A percentile compares a stretch with the other conserved stretches of the same genome.
phyloP scores from a whole-genome alignment of 53 echinoderm and acorn worm species.

The Holothuria leucospilota region DNA sequence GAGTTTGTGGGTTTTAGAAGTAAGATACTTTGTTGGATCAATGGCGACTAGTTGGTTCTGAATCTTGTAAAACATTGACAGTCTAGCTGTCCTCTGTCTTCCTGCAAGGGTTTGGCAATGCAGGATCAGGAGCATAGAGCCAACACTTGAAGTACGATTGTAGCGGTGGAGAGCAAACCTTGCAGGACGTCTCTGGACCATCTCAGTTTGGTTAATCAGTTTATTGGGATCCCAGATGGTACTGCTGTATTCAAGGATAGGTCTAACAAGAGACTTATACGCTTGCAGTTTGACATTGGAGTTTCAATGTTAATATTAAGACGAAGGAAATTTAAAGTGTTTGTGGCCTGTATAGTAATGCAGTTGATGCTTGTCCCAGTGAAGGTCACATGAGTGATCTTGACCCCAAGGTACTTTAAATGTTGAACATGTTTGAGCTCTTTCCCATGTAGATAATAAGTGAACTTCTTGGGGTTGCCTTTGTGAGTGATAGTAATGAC shows the following conservation, averaged over 20 bases:
- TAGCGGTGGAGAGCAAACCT: constrained; percentile 14
- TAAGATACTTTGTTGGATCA: too few species aligned
- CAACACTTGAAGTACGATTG: background rate
- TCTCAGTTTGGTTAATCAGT: background rate
- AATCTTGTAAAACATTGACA: too few species aligned
- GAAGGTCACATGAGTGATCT: constrained; percentile 46
- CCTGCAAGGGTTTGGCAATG: background rate
- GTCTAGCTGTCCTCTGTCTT: too few species aligned
- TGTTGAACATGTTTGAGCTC: constrained; percentile 5
- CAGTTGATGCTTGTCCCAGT: constrained; percentile 50
- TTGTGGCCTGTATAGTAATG: constrained; percentile 31
- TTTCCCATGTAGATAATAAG: constrained; percentile 44
- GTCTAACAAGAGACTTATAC: constrained; percentile 32
- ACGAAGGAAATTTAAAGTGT: constrained; percentile 30
- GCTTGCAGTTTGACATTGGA: constrained; percentile 9
- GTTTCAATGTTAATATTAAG: constrained; percentile 17
- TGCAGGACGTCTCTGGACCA: background rate
- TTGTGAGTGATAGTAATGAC: constrained; percentile 53
- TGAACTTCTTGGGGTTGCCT: background rate
- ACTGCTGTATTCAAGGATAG: constrained; percentile 43
- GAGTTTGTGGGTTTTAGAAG: too few species aligned
- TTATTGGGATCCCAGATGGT: constrained; percentile 33
- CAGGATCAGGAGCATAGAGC: background rate
- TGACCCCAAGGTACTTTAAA: constrained; percentile 49
- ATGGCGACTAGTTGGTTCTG: too few species aligned